phyloP scores from a whole-genome alignment of 2,888 invertebrate genomes.

The Hedychridium roseum region DNA sequence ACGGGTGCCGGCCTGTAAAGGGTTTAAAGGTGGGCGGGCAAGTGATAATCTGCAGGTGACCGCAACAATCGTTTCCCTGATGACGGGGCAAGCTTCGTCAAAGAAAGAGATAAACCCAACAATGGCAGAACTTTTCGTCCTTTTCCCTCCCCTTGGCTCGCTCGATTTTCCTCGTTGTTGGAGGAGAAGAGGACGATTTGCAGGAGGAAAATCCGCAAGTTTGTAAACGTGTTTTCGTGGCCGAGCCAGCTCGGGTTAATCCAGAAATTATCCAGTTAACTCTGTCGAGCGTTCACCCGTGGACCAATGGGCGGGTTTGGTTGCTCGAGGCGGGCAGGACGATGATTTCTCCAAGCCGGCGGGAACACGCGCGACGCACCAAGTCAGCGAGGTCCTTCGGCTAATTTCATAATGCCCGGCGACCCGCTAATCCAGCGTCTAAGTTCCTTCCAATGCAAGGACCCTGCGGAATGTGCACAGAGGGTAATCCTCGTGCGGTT shows the following conservation, averaged over 20 bases:
- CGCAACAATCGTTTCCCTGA: slow-evolving; percentile 47
- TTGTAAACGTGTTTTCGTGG: slow-evolving; percentile 51
- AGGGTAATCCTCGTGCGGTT: too few relatives aligned
- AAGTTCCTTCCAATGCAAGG: too few relatives aligned
- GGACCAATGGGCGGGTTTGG: slow-evolving; percentile 1
- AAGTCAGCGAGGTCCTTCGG: slow-evolving; percentile 17
- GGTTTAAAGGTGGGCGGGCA: slow-evolving; percentile 47
- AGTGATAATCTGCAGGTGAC: slow-evolving; percentile 60
- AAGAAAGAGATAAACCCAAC: slow-evolving; percentile 6
- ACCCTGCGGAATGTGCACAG: too few relatives aligned
- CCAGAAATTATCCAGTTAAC: slow-evolving; percentile 58
- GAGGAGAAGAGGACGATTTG: too few relatives aligned
- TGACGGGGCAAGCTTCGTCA: slow-evolving; percentile 10
- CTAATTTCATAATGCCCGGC: slow-evolving; percentile 24
- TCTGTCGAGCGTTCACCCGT: slow-evolving; percentile 39
- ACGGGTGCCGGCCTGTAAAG: slow-evolving; percentile 12
- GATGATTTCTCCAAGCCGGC: slow-evolving; percentile 2
- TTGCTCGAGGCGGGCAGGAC: neutral
- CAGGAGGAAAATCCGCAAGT: slow-evolving; percentile 49
- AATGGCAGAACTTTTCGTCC: too few relatives aligned
- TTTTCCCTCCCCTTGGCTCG: too few relatives aligned
- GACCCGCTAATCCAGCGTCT: slow-evolving; percentile 30
- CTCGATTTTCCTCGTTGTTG: too few relatives aligned
- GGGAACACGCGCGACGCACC: slow-evolving; percentile 24
- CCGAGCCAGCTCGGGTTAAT: slow-evolving; percentile 41